phyloP scores from a whole-genome alignment of 2,888 invertebrate genomes.

The Globia sparganii region DNA sequence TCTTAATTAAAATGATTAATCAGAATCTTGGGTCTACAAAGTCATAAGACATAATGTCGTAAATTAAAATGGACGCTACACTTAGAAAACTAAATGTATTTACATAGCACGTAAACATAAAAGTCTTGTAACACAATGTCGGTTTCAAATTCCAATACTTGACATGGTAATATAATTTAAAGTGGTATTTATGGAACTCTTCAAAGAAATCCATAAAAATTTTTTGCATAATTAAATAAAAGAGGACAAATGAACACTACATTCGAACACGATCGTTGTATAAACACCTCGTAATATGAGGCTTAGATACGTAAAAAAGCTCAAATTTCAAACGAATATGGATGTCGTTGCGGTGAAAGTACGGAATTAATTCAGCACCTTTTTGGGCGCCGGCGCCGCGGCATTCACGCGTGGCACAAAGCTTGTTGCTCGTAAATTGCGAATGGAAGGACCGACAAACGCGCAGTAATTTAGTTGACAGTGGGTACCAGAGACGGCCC shows the following conservation, averaged over 20 bases:
- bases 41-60: constrained; percentile 7
- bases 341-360: constrained; percentile 74
- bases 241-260: constrained; percentile 31
- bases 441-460: constrained; percentile 85
- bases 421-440: constrained; percentile 86
- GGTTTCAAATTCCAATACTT: constrained; percentile 16
- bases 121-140: constrained; percentile 13
- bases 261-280: constrained; percentile 42
- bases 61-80: background rate
- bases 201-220: constrained; percentile 35
- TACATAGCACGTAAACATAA: background rate
- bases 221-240: constrained; percentile 44
- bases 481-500: constrained; percentile 73
- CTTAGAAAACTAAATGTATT: background rate
- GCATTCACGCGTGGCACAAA: constrained; percentile 74
- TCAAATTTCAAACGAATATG: constrained; percentile 72
- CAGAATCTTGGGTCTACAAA: constrained; percentile 6
- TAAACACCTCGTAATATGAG: constrained; percentile 61
- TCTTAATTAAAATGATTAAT: constrained; percentile 40
- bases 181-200: constrained; percentile 31
- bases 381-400: constrained; percentile 79
- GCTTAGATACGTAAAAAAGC: constrained; percentile 68
- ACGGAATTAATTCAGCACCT: constrained; percentile 72
- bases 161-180: constrained; percentile 19
- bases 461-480: constrained; percentile 89